phyloP scores from a whole-genome alignment of 2,888 invertebrate genomes.

The Xestoiulus laeticollis region DNA sequence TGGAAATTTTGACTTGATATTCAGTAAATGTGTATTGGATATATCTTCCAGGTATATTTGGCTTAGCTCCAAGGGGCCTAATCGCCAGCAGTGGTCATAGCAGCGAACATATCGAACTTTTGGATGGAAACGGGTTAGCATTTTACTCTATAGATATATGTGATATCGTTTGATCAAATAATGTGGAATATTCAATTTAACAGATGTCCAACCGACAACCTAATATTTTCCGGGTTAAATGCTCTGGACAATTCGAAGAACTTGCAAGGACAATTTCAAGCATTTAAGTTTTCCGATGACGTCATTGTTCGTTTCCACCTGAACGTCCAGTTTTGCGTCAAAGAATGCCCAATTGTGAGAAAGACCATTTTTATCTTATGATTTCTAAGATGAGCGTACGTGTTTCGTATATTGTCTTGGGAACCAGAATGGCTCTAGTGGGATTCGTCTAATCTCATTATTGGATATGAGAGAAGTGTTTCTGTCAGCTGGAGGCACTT shows the following conservation, averaged over 20 bases:
- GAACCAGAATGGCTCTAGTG: not conserved
- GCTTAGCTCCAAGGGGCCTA: conserved; percentile 49
- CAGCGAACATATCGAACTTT: conserved; percentile 75
- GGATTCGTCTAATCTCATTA: conserved; percentile 13
- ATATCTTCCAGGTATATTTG: conserved; percentile 48
- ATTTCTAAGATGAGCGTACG: not conserved
- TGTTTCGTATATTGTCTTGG: conserved; percentile 6
- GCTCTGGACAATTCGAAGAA: conserved; percentile 59
- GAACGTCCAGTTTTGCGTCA: conserved; percentile 82
- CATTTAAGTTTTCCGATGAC: conserved; percentile 88
- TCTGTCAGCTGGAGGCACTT: conserved; percentile 43
- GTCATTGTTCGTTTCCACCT: conserved; percentile 82
- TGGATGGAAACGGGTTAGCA: conserved; percentile 74
- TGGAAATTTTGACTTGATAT: not conserved
- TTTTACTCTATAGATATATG: not conserved
- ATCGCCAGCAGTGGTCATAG: conserved; percentile 63
- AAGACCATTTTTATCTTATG: conserved; percentile 52
- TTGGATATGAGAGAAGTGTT: conserved; percentile 43
- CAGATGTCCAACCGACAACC: conserved; percentile 76
- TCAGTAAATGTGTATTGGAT: not conserved
- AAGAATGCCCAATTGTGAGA: conserved; percentile 73
- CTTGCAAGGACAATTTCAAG: conserved; percentile 72
- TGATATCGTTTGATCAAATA: not conserved
- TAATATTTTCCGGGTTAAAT: conserved; percentile 61
- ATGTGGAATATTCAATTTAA: not conserved